These are phyloP conservation scores for Plodia interpunctella DNA, from an alignment of 1,140 invertebrate species.

Conservation along the genomic window DNA sequence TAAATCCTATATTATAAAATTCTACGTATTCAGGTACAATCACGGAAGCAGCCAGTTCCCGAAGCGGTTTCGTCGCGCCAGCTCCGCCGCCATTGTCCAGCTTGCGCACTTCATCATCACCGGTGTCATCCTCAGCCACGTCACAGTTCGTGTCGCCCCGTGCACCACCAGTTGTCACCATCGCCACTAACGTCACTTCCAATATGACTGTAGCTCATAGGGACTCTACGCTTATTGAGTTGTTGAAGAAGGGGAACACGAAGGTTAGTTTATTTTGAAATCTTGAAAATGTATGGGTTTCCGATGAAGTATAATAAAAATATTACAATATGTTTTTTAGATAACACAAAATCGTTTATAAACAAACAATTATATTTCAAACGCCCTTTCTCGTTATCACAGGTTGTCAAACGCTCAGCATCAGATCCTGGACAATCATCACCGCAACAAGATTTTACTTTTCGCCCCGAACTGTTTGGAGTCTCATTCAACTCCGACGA, in stretches of 20 bases:
- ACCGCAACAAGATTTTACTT: slow-evolving; percentile 77
- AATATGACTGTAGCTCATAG: slow-evolving; percentile 55
- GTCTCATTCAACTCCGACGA: slow-evolving; percentile 82
- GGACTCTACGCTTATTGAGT: slow-evolving; percentile 79
- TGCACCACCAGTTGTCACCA: slow-evolving; percentile 77
- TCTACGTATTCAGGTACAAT: slow-evolving; percentile 53
- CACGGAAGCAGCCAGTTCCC: slow-evolving; percentile 56
- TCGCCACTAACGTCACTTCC: slow-evolving; percentile 43
- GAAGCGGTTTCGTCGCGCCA: slow-evolving; percentile 64
- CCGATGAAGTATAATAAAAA: too few relatives aligned
- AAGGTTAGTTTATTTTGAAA: slow-evolving; percentile 73
- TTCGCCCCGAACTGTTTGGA: slow-evolving; percentile 79
- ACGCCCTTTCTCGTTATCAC: slow-evolving; percentile 19
- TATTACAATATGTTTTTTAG: not conserved
- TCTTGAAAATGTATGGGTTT: not conserved
- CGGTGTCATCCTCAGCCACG: slow-evolving; percentile 60
- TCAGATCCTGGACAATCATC: slow-evolving; percentile 82
- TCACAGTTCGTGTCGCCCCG: slow-evolving; percentile 76
- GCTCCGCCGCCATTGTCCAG: slow-evolving; percentile 77
- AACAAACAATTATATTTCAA: not conserved
- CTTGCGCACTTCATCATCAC: slow-evolving; percentile 75
- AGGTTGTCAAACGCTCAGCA: slow-evolving; percentile 76
- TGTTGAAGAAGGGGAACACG: slow-evolving; percentile 81
- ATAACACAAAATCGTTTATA: not conserved
- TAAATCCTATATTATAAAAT: not conserved